Percentiles rank a stretch among this genome's conserved stretches.
phyloP scores from a whole-genome alignment of 2,888 invertebrate species.

The Clostera curtula region DNA sequence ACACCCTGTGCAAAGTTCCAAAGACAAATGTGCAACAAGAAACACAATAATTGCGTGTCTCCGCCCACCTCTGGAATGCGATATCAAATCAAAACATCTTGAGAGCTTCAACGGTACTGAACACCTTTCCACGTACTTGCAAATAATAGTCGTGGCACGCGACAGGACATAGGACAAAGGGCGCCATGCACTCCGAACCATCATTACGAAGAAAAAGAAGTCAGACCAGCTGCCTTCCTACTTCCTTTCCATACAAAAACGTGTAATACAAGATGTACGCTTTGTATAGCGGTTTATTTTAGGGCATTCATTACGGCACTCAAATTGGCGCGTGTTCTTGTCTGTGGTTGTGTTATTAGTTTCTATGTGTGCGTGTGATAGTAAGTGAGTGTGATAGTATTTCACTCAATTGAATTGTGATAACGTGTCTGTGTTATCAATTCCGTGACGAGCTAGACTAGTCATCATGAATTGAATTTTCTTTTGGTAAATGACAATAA shows the following conservation, averaged over 20 bases:
- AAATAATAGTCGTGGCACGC: conserved; percentile 58
- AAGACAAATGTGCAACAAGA: conserved; percentile 7
- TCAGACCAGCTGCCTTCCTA: conserved; percentile 67
- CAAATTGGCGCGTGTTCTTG: conserved; percentile 71
- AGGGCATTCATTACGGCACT: conserved; percentile 65
- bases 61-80: conserved; percentile 18
- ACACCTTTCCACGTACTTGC: conserved; percentile 71
- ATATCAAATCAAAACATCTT: conserved; percentile 62
- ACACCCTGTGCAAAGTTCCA: no score
- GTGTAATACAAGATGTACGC: conserved; percentile 66
- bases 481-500: no score
- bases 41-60: conserved; percentile 23
- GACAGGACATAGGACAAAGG: conserved; percentile 63
- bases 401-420: no score
- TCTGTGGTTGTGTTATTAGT: conserved; percentile 42
- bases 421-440: no score
- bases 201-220: conserved; percentile 66
- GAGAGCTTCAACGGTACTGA: conserved; percentile 53
- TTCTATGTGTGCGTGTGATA: conserved; percentile 29
- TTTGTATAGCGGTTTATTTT: conserved; percentile 61
- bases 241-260: conserved; percentile 66
- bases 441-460: no score
- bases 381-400: no score
- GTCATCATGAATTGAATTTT: no score
- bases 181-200: conserved; percentile 63